Conservation (phyloP, 2,113 vertebrate genomes). For the Mobula hypostoma region DNA sequence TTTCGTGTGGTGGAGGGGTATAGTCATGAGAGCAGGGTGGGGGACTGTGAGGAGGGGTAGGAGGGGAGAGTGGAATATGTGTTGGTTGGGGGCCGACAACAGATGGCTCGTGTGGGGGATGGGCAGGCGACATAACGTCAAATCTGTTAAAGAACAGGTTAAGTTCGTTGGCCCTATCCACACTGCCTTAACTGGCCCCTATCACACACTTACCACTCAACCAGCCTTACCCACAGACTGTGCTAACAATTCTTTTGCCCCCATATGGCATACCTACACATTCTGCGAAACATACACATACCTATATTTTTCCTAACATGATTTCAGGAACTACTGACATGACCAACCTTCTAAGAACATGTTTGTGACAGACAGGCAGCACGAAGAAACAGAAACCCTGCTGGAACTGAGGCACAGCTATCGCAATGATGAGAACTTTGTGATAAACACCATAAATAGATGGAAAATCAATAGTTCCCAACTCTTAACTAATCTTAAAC, state of each 20-base stretch:
- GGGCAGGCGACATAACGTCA: no score
- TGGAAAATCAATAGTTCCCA: background rate
- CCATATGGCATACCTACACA: background rate
- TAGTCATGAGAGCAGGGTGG: no score
- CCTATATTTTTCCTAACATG: background rate
- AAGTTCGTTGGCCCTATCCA: no score
- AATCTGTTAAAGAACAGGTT: no score
- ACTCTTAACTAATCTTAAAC: background rate
- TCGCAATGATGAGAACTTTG: background rate
- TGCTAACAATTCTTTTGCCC: background rate
- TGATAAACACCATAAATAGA: background rate
- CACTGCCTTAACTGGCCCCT: background rate
- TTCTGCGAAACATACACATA: background rate
- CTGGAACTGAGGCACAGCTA: background rate
- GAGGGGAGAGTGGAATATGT: no score
- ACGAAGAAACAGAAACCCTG: background rate
- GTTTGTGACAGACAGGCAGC: background rate
- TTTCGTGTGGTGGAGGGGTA: no score
- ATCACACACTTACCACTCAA: background rate
- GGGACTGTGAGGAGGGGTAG: no score
- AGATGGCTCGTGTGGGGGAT: no score
- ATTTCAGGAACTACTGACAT: background rate
- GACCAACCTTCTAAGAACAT: background rate
- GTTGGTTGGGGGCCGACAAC: no score
- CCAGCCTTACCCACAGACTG: background rate